phyloP scores from a whole-genome alignment of 35 echinoderm and acorn worm genomes.

The Eucidaris tribuloides region DNA sequence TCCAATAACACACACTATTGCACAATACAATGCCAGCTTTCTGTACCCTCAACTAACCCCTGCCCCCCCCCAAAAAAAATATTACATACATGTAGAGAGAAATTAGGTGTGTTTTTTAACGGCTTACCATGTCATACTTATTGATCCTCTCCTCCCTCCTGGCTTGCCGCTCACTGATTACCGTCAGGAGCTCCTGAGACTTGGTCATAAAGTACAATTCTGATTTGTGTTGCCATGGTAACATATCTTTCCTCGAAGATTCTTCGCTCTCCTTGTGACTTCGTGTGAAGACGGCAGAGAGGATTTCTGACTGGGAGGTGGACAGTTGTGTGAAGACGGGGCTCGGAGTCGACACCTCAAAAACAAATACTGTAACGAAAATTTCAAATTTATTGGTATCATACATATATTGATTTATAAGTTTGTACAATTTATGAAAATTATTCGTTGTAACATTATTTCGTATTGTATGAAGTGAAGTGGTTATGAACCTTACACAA shows the following conservation, averaged over 20 bases:
- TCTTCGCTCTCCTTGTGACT: neutral
- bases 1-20: too few relatives aligned
- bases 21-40: too few relatives aligned
- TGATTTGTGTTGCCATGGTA: slow-evolving; percentile 36
- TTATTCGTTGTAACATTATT: too few relatives aligned
- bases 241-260: neutral
- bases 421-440: too few relatives aligned
- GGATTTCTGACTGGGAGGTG: neutral
- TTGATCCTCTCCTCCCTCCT: neutral
- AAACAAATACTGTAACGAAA: slow-evolving; percentile 34
- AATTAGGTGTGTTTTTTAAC: too few relatives aligned
- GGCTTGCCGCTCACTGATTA: slow-evolving; percentile 12
- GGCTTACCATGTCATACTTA: neutral
- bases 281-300: slow-evolving; percentile 25
- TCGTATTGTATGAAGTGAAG: too few relatives aligned
- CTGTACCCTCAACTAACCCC: too few relatives aligned
- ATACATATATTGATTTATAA: neutral
- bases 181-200: slow-evolving; percentile 23
- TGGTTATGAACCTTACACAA: too few relatives aligned
- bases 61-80: too few relatives aligned
- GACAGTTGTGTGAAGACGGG: neutral
- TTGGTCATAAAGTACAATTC: slow-evolving; percentile 34
- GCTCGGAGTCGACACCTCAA: slow-evolving; percentile 3
- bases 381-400: neutral
- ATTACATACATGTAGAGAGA: too few relatives aligned